Evolutionary conservation across 2,797 vertebrate genomes (phyloP).

Genomic region (Girardinus metallicus): DNA sequence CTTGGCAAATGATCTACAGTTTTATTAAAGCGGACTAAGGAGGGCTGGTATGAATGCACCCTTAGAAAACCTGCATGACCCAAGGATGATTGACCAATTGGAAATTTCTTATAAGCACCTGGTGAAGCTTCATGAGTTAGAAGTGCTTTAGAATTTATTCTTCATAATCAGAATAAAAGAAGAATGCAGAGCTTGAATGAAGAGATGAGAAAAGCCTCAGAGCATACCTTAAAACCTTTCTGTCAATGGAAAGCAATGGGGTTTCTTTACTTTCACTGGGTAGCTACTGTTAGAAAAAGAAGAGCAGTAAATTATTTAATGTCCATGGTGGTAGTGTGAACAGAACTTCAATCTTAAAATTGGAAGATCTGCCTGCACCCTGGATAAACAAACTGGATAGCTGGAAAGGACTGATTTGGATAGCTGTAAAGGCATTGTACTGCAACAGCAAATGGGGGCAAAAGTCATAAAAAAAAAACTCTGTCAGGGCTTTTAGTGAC

Average conservation of each 20-base stretch:
- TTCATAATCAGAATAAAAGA: constrained; percentile 5
- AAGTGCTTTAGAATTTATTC: constrained; percentile 25
- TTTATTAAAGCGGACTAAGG: no score
- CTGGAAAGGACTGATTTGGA: constrained; percentile 37
- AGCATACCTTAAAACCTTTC: constrained; percentile 21
- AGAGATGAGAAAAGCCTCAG: constrained; percentile 18
- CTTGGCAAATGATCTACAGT: no score
- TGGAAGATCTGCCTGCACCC: constrained; percentile 36
- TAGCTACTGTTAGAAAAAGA: constrained; percentile 22
- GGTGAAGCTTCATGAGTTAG: constrained; percentile 20
- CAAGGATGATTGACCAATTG: constrained; percentile 15
- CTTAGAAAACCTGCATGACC: not conserved
- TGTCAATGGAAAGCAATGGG: not conserved
- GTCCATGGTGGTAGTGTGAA: constrained; percentile 22
- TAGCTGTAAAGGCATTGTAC: constrained; percentile 77
- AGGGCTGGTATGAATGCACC: no score
- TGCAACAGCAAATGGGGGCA: constrained; percentile 58
- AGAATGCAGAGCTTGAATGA: constrained; percentile 20
- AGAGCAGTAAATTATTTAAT: constrained; percentile 24
- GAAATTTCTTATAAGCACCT: constrained; percentile 7
- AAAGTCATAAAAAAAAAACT: constrained; percentile 36
- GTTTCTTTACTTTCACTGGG: constrained; percentile 23
- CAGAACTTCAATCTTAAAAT: constrained; percentile 37
- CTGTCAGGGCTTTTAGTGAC: constrained; percentile 60
- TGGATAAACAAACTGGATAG: constrained; percentile 53